Evolutionary conservation across 1,140 invertebrate genomes (phyloP).

Genomic region (Philopotamus ludificatus): DNA sequence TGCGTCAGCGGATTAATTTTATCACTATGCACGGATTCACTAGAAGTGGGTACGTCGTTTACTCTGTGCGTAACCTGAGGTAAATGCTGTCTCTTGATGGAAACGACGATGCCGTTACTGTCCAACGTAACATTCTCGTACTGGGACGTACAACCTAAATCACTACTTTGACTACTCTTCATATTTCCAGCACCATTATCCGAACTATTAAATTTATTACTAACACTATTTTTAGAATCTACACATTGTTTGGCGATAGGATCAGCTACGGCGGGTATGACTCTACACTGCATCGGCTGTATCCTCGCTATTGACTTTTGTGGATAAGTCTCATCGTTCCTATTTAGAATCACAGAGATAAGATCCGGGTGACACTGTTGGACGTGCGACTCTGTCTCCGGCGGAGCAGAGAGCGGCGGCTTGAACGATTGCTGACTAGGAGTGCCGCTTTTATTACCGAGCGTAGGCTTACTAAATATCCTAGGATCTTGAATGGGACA

Average conservation of each 20-base stretch:
- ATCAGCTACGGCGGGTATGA: neutral
- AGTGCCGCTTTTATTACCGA: constrained; percentile 2
- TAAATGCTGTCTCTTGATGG: constrained; percentile 35
- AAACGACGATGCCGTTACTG: constrained; percentile 39
- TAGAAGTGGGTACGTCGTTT: neutral
- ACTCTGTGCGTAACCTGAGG: neutral
- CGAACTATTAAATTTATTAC: neutral
- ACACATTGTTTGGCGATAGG: constrained; percentile 3
- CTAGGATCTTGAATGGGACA: constrained; percentile 35
- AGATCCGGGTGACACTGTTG: neutral
- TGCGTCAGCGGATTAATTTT: constrained; percentile 55
- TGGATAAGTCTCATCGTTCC: constrained; percentile 4
- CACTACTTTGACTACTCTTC: constrained; percentile 12
- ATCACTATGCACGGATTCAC: constrained; percentile 1
- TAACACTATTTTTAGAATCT: neutral
- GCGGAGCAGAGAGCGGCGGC: neutral
- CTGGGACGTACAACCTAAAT: constrained; percentile 39
- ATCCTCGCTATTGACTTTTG: constrained; percentile 20
- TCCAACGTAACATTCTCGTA: constrained; percentile 53
- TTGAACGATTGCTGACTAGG: neutral
- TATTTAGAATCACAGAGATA: neutral
- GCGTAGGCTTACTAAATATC: constrained; percentile 36
- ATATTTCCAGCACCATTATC: neutral
- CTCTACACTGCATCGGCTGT: constrained; percentile 17
- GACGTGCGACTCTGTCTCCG: neutral